A percentile compares a stretch with the other conserved stretches of the same genome.
These are phyloP conservation scores for Otolemur crassicaudatus DNA, from an alignment of 2,797 vertebrate genomes.

Conservation along the genomic window DNA sequence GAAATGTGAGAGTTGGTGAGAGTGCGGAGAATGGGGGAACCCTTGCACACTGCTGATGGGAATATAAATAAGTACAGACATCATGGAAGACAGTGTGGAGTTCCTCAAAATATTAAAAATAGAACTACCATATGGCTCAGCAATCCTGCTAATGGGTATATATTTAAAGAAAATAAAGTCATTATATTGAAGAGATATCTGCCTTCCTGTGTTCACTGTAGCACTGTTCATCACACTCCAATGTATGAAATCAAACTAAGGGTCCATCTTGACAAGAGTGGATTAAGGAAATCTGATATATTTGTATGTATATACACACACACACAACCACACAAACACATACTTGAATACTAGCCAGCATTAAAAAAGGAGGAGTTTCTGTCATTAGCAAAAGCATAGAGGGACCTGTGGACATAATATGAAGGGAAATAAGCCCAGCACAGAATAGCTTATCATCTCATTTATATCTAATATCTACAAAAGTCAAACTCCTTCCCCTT, in stretches of 20 bases:
- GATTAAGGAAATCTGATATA: not conserved
- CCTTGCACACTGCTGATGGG: not conserved
- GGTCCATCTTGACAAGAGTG: no score
- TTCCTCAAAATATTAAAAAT: not conserved
- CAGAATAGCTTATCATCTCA: not conserved
- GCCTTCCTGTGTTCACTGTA: not conserved
- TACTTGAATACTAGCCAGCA: not conserved
- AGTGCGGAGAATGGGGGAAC: not conserved
- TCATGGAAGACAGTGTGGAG: not conserved
- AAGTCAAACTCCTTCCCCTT: slow-evolving; percentile 89
- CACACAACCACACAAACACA: not conserved
- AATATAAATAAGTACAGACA: not conserved
- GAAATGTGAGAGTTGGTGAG: not conserved
- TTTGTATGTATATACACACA: no score
- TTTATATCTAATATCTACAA: not conserved
- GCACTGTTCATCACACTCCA: not conserved
- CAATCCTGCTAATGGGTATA: not conserved
- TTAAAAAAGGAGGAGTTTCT: not conserved
- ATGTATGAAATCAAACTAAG: not conserved
- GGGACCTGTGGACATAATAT: not conserved
- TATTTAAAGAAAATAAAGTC: not conserved
- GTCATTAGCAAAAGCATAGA: not conserved
- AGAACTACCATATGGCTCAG: not conserved
- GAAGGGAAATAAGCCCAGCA: not conserved
- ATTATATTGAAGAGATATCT: not conserved